Evolutionary conservation across 2,113 vertebrate genomes (phyloP).

Genomic region (Microtus ochrogaster): DNA sequence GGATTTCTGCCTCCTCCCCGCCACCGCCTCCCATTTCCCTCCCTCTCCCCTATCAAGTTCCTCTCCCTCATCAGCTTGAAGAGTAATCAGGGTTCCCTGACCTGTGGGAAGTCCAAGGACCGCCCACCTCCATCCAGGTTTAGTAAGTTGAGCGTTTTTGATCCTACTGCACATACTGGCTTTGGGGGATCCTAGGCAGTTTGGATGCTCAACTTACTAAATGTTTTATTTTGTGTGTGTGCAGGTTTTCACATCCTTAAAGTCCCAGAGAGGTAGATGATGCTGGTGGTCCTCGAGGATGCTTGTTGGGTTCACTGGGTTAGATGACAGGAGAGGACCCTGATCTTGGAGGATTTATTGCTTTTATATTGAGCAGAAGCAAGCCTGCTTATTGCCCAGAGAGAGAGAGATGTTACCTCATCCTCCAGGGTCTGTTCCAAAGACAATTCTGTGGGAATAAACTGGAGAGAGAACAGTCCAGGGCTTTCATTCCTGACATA

Average conservation of each 20-base stretch:
- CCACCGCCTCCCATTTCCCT: no score
- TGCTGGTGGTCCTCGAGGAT: not conserved
- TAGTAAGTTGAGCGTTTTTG: no score
- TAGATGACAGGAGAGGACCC: not conserved
- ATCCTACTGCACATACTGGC: no score
- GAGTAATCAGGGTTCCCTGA: no score
- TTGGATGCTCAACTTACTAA: no score
- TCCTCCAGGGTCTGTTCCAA: not conserved
- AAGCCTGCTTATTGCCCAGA: not conserved
- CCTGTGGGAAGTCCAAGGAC: no score
- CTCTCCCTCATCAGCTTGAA: no score
- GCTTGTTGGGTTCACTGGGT: not conserved
- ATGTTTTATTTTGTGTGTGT: not conserved
- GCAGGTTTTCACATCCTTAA: not conserved
- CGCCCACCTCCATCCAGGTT: no score
- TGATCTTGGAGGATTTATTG: not conserved
- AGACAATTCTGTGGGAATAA: conserved; percentile 9
- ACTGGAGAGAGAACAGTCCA: not conserved
- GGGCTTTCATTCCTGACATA: not conserved
- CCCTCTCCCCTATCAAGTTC: no score
- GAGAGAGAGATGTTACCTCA: not conserved
- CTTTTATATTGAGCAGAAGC: conserved; percentile 34
- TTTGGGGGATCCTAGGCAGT: no score
- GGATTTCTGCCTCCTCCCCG: no score
- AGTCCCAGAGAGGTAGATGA: not conserved